phyloP scores from a whole-genome alignment of 1,140 invertebrate species.

The Penaeus japonicus region DNA sequence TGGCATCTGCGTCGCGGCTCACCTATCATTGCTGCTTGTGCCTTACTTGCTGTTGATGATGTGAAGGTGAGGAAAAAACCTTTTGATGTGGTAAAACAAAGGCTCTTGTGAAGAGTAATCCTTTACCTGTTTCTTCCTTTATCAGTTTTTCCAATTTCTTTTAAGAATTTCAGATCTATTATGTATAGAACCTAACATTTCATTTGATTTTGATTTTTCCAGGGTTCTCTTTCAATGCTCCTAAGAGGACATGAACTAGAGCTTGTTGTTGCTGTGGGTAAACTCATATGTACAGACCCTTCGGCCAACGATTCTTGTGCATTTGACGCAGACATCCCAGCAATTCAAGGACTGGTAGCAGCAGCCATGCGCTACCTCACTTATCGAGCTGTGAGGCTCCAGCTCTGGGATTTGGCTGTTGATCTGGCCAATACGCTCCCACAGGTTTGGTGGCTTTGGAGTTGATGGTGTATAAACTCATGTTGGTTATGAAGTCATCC shows the following conservation, averaged over 20 bases:
- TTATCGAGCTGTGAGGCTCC: constrained; percentile 63
- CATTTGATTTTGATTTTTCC: constrained; percentile 42
- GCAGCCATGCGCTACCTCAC: constrained; percentile 64
- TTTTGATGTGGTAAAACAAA: neutral
- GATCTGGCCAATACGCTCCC: constrained; percentile 52
- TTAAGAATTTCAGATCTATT: neutral
- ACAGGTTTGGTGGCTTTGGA: constrained; percentile 28
- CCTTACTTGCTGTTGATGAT: constrained; percentile 65
- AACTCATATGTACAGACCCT: constrained; percentile 59
- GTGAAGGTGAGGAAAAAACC: constrained; percentile 60
- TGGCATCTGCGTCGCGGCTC: constrained; percentile 64
- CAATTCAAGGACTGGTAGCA: constrained; percentile 3
- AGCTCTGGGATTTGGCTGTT: constrained; percentile 62
- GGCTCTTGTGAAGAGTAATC: too few relatives aligned
- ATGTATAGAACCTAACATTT: neutral
- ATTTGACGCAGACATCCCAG: neutral
- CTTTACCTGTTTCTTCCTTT: neutral
- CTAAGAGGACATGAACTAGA: constrained; percentile 66
- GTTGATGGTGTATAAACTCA: too few relatives aligned
- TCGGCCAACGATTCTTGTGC: neutral
- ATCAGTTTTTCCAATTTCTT: neutral
- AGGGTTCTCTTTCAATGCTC: constrained; percentile 65
- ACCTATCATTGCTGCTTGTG: constrained; percentile 65
- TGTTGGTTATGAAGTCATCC: neutral
- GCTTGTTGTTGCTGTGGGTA: constrained; percentile 64